These are phyloP conservation scores for Drosophila lacteicornis DNA, from an alignment of 1,140 invertebrate genomes.

Conservation along the genomic window DNA sequence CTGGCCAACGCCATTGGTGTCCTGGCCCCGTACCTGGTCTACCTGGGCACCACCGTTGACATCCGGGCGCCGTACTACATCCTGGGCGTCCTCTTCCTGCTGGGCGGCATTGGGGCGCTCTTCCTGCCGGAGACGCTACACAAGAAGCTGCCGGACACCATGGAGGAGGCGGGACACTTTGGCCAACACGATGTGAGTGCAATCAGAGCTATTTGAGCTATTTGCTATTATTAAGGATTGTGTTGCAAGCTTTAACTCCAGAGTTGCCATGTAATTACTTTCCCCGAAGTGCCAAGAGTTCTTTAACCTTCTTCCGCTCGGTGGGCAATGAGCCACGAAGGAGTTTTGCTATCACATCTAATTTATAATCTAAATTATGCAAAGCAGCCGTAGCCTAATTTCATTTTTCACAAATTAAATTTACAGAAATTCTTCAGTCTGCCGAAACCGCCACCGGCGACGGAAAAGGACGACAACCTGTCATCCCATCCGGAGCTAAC, in stretches of 20 bases:
- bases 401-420: slow-evolving; percentile 81
- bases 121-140: slow-evolving; percentile 90
- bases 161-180: slow-evolving; percentile 89
- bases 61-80: slow-evolving; percentile 87
- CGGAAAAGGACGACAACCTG: slow-evolving; percentile 40
- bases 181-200: slow-evolving; percentile 87
- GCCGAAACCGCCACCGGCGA: slow-evolving; percentile 71
- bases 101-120: slow-evolving; percentile 86
- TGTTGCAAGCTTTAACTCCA: background rate
- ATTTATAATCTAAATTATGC: slow-evolving; percentile 84
- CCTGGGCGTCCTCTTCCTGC: slow-evolving; percentile 86
- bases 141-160: slow-evolving; percentile 89
- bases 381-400: slow-evolving; percentile 82
- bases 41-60: slow-evolving; percentile 86
- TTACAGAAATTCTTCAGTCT: slow-evolving; percentile 85
- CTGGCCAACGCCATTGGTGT: slow-evolving; percentile 87
- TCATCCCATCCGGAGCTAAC: slow-evolving; percentile 62
- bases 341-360: slow-evolving; percentile 51
- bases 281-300: slow-evolving; percentile 10
- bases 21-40: slow-evolving; percentile 90
- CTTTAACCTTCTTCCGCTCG: slow-evolving; percentile 20
- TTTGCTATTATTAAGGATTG: too few relatives aligned
- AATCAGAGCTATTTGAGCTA: background rate
- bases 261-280: slow-evolving; percentile 16
- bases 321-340: slow-evolving; percentile 9